Base-by-base conservation (phyloP, 2,888 invertebrate species). In the Tolmerus cingulatus region DNA sequence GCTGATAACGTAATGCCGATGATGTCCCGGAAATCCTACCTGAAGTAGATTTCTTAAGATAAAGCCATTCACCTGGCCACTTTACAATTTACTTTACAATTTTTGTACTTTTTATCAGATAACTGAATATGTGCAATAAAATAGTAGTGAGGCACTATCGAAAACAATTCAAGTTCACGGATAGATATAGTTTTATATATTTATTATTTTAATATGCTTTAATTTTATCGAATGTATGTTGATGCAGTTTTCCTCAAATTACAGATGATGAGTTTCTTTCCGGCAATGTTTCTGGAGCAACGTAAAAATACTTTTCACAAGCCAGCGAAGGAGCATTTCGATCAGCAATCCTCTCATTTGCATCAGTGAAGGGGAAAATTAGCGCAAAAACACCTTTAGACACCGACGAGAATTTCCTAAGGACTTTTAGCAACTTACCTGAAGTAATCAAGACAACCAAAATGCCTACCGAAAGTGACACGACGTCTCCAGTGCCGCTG, bases 401-500 rank as follows among this genome's bases (percentile, higher is more conserved):
- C 12, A 66, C 66, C 27, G 66, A 27, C 14, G 8, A 34, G 12
- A 40, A 23, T 78, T 78, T 78, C 43, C 40, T n/a, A 78, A 74
- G 37, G 74, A 16, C 14, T 23, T 66, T 23, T 27, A 19, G 23
- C 23, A 66, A 66, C 9, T 27, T 23, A 66, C 66, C 19, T 23
- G 12, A 9, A 23, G 12, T n/a, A 30, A 40, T 74, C 30, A 84
- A 87, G 51, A 12, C 55, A 16, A 40, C 40, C 27, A 76, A 88
- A 87, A 89, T 89, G 89, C 89, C 89, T 46, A 88, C 88, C 79
- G 89, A 87, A 87, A 89, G 87, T 78, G 88, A 81, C 78, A 79
- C 89, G 55, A 88, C 85, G 37, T 88, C 88, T 81, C 88, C 88
- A 34, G 87, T 88, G 16, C 87, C 87, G 57, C 84, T 85, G 12